These are phyloP conservation scores for Gymnorhina tibicen DNA, from an alignment of 2,113 vertebrate species.

Conservation along the genomic window DNA sequence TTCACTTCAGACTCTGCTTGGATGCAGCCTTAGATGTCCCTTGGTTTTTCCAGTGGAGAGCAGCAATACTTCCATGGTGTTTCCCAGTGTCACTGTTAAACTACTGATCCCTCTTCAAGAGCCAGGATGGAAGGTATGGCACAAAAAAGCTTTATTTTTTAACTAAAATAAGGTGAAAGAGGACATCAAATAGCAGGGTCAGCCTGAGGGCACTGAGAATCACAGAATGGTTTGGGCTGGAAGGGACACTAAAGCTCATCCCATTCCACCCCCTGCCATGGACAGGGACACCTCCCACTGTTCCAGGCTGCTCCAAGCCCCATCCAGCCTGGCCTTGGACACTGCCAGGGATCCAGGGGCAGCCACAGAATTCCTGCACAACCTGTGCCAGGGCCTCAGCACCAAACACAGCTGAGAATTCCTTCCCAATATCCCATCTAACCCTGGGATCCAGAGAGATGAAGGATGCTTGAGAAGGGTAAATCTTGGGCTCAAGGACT, in stretches of 20 bases:
- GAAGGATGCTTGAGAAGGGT: not conserved
- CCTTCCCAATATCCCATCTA: not conserved
- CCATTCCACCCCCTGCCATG: not conserved
- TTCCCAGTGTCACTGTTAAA: not conserved
- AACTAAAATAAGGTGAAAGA: not conserved
- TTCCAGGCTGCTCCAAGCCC: not conserved
- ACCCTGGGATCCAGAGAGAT: not conserved
- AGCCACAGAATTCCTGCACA: not conserved
- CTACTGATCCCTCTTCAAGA: not conserved
- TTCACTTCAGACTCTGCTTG: not conserved
- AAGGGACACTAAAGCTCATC: not conserved
- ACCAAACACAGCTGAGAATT: not conserved
- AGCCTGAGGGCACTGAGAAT: not conserved
- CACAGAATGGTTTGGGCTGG: not conserved
- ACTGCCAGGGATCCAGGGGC: not conserved
- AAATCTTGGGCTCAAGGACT: fast-evolving
- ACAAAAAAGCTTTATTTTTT: not conserved
- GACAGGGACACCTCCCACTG: not conserved
- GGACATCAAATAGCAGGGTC: not conserved
- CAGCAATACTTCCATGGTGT: not conserved
- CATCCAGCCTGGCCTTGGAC: fast-evolving
- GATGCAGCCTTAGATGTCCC: not conserved
- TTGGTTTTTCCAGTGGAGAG: not conserved
- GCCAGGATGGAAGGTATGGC: not conserved
- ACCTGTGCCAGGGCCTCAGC: not conserved